Evolutionary conservation across 2,888 invertebrate genomes (phyloP).

Genomic region (Drosophila prolongata): DNA sequence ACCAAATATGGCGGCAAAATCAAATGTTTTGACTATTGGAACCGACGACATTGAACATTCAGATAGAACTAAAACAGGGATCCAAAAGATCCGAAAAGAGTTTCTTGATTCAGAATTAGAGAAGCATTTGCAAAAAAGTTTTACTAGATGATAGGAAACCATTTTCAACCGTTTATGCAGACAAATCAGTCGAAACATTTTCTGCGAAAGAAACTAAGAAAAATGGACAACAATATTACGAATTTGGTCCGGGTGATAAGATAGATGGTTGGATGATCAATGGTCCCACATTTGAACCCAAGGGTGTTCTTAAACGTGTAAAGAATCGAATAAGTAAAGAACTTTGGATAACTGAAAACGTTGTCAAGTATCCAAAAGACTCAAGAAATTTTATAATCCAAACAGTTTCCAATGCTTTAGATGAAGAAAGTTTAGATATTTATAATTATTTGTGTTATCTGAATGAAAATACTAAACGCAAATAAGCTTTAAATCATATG

Average conservation of each 20-base stretch:
- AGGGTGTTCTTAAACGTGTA: slow-evolving; percentile 4
- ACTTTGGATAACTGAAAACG: slow-evolving; percentile 11
- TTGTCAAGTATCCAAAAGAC: slow-evolving; percentile 11
- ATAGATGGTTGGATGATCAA: slow-evolving; percentile 20
- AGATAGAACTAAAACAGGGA: not conserved
- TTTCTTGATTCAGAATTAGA: not conserved
- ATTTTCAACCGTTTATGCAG: not conserved
- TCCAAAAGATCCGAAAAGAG: not conserved
- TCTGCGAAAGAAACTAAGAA: slow-evolving; percentile 7
- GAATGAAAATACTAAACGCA: not conserved
- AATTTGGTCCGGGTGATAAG: slow-evolving; percentile 1
- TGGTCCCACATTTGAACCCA: slow-evolving; percentile 11
- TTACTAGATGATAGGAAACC: not conserved
- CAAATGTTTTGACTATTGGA: slow-evolving; percentile 6
- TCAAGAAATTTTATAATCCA: slow-evolving; percentile 3
- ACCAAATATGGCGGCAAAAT: not conserved
- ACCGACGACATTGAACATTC: not conserved
- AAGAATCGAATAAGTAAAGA: slow-evolving; percentile 5
- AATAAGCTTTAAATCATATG: not conserved
- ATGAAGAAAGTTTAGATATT: not conserved
- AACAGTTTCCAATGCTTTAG: not conserved
- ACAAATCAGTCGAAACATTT: not conserved
- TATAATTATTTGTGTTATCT: slow-evolving; percentile 12
- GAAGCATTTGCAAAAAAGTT: slow-evolving; percentile 8
- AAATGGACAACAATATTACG: slow-evolving; percentile 15